Percentiles rank a stretch among this genome's conserved stretches.
Conservation (phyloP, 2,113 vertebrate species). For the Xenotilapia flavipinnis region DNA sequence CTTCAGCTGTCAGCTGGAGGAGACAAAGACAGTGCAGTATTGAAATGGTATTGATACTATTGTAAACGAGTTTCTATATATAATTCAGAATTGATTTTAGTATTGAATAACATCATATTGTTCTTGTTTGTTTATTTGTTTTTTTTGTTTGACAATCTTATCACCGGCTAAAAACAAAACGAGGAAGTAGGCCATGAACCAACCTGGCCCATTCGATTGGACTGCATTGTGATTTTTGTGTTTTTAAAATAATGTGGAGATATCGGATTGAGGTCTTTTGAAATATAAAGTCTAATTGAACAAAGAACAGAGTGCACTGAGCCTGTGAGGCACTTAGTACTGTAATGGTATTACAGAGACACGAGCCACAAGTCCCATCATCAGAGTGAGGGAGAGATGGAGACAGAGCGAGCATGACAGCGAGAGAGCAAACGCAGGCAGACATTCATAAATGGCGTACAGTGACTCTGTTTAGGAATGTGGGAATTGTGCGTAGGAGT, state of each 20-base stretch:
- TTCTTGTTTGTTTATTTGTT: neutral
- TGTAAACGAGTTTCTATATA: neutral
- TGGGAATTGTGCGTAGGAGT: neutral
- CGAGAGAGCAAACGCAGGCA: neutral
- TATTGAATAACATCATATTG: neutral
- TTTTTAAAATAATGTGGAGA: neutral
- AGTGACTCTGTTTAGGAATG: neutral
- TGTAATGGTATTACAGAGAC: neutral
- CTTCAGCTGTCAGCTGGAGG: neutral
- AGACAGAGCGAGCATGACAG: neutral
- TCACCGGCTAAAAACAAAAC: neutral
- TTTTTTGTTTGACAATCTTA: neutral
- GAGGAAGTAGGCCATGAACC: neutral
- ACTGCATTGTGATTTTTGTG: neutral
- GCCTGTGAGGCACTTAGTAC: neutral
- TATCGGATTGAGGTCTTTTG: neutral
- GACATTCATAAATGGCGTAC: neutral
- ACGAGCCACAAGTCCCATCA: neutral
- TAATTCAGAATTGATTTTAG: neutral
- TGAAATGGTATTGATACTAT: neutral
- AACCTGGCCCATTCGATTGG: fast-evolving
- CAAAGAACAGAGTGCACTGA: neutral
- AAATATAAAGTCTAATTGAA: neutral
- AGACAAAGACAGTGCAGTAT: neutral
- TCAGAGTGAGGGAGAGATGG: neutral